Evolutionary conservation across 35 echinoderm and acorn worm genomes (phyloP), one percentile per base, ranked within the genome.

Genomic region (Apostichopus parvimensis): DNA sequence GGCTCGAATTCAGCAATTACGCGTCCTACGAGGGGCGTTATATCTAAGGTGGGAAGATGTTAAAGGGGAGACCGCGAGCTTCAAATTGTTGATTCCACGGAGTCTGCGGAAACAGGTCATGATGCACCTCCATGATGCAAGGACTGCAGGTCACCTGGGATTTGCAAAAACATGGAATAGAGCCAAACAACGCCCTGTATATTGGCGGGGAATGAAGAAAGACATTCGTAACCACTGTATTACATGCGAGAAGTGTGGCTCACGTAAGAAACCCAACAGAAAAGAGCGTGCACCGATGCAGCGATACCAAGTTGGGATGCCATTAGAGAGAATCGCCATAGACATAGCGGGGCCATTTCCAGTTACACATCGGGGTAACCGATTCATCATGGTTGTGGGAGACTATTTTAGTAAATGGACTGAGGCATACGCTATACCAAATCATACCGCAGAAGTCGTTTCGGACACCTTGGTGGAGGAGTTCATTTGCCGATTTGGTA

Each of bases 331-430:
- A 26, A 15, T 95, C 14, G 94, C 81, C 34, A 65, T 95, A 6
- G 91, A 92, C 76, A 77, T 93, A 2, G 53, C 91, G 9, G 94
- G 94, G 1, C 94, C 91, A 10, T 77, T 95, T 21, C 84, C 91
- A 4, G 20, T 66, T 22, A 93, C 94, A 8, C 12, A 89, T 12
- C 23, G 77, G 9, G 91, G 91, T 1, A 95, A 95, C 45, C 56
- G 54, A 56, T 93, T 92, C 66, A 93, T 95, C 9, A 54, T 95
- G 22, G 94, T 93, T 21, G 87, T 95, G 14, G 91, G 90, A n/a
- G 94, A 95, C 75, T 95, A 95, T 24, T 95, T 87, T 45, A 90
- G 85, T 71, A 94, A 86, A 73, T 91, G 88, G 93, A 94, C 88
- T 58, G 88, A 91, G 21, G 81, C 93, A 13, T 93, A 90, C 82